These are phyloP conservation scores for Arvicola amphibius DNA, from an alignment of 2,797 vertebrate genomes.

Conservation along the genomic window DNA sequence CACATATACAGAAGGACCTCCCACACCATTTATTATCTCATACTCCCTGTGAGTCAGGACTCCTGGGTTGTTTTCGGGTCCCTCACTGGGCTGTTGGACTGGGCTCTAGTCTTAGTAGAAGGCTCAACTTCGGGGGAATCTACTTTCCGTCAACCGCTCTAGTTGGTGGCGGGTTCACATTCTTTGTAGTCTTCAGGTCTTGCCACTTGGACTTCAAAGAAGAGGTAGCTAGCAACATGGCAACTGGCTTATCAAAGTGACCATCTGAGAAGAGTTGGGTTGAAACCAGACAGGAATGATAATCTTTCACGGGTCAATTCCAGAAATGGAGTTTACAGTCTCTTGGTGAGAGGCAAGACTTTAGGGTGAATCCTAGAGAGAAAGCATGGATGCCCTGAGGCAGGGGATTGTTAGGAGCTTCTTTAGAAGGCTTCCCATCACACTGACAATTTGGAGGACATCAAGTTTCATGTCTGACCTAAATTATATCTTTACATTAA, in stretches of 20 bases:
- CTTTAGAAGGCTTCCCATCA: neutral
- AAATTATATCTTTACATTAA: conserved; percentile 38
- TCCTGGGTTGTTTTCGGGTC: neutral
- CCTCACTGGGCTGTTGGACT: neutral
- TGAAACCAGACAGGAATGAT: neutral
- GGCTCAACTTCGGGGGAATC: neutral
- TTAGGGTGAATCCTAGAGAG: neutral
- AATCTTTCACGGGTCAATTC: neutral
- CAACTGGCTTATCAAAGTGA: neutral
- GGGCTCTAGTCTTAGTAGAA: neutral
- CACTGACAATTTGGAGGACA: neutral
- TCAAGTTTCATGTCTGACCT: neutral
- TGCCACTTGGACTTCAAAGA: neutral
- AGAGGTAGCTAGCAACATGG: neutral
- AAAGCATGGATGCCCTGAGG: neutral
- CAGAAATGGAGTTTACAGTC: neutral
- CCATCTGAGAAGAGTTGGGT: neutral
- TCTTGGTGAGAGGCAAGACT: neutral
- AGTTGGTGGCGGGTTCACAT: neutral
- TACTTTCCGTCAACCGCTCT: neutral
- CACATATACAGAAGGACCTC: too few relatives aligned
- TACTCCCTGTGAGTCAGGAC: neutral
- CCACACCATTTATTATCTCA: neutral
- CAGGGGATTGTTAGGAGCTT: neutral
- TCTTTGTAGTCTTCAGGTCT: neutral